Conservation (phyloP, 2,113 vertebrate species). For the Brachypteracias leptosomus region DNA sequence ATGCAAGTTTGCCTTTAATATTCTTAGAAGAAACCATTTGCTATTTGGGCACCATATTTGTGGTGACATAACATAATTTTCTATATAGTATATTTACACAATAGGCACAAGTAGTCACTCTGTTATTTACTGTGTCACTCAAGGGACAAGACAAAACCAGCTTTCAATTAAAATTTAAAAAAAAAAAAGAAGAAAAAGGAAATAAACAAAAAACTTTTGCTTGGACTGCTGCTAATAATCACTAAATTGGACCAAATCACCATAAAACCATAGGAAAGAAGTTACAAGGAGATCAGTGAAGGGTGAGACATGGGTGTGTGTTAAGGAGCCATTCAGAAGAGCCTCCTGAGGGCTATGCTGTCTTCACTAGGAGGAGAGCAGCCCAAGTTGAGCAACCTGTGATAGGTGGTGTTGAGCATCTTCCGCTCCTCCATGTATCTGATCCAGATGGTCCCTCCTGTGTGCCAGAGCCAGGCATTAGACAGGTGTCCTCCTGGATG, state of each 20-base stretch:
- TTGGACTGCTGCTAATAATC: not conserved
- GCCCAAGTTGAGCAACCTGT: rapidly evolving
- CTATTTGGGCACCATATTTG: conserved; percentile 38
- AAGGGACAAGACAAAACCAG: conserved; percentile 34
- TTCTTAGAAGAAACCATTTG: conserved; percentile 42
- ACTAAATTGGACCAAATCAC: not conserved
- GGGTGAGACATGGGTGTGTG: rapidly evolving
- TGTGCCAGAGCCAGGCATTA: not conserved
- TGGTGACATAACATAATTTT: conserved; percentile 53
- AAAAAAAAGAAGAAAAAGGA: not conserved
- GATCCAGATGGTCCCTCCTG: not conserved
- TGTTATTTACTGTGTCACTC: conserved; percentile 17
- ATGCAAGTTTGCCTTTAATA: not conserved
- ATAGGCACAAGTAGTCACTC: conserved; percentile 20
- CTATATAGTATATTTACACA: conserved; percentile 54
- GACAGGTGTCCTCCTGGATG: not conserved
- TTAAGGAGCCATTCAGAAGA: not conserved
- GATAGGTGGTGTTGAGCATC: not conserved
- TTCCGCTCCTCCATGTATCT: not conserved
- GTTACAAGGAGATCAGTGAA: not conserved
- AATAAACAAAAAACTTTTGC: not conserved
- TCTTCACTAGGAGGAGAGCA: not conserved
- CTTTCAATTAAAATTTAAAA: not conserved
- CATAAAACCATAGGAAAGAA: not conserved
- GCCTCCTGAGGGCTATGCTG: not conserved